A percentile compares a stretch with the other conserved stretches of the same genome.
Conservation (phyloP, 2,888 invertebrate genomes). For the Archaeoteleia sp. region DNA sequence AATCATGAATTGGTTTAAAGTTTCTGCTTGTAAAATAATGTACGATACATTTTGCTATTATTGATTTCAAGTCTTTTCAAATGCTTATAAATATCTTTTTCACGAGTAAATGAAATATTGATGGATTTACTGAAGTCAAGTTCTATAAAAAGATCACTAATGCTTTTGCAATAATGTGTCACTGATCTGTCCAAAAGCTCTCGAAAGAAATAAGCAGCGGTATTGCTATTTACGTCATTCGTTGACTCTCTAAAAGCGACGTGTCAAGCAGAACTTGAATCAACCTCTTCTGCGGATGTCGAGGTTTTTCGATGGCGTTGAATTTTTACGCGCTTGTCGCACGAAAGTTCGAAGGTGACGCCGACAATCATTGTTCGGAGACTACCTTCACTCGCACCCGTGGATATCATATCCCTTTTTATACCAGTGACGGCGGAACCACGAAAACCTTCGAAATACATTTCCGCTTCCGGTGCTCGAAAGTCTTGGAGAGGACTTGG, state of each 20-base stretch:
- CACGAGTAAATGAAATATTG: too few relatives aligned
- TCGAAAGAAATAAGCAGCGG: slow-evolving; percentile 7
- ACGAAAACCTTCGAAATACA: slow-evolving; percentile 41
- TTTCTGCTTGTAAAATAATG: too few relatives aligned
- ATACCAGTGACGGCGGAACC: slow-evolving; percentile 12
- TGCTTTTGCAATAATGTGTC: too few relatives aligned
- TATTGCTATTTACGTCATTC: slow-evolving; percentile 26
- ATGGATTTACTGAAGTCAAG: too few relatives aligned
- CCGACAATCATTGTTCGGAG: slow-evolving; percentile 12
- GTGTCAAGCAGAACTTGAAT: slow-evolving; percentile 28
- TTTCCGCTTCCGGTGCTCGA: slow-evolving; percentile 43
- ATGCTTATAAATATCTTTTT: too few relatives aligned
- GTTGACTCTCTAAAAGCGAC: slow-evolving; percentile 17
- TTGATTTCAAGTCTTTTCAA: too few relatives aligned
- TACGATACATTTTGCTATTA: too few relatives aligned
- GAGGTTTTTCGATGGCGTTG: slow-evolving; percentile 22
- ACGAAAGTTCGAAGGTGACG: slow-evolving; percentile 28
- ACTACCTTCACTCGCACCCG: slow-evolving; percentile 5
- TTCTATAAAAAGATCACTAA: too few relatives aligned
- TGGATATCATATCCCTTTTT: slow-evolving; percentile 36
- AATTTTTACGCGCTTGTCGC: slow-evolving; percentile 19
- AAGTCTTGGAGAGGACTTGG: slow-evolving; percentile 27
- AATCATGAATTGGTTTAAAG: too few relatives aligned
- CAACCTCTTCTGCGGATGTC: slow-evolving; percentile 21
- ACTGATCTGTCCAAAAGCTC: too few relatives aligned